Percentiles rank a stretch among this genome's conserved stretches.
Evolutionary conservation across 2,888 invertebrate genomes (phyloP).

Genomic region (Polietes domitor): DNA sequence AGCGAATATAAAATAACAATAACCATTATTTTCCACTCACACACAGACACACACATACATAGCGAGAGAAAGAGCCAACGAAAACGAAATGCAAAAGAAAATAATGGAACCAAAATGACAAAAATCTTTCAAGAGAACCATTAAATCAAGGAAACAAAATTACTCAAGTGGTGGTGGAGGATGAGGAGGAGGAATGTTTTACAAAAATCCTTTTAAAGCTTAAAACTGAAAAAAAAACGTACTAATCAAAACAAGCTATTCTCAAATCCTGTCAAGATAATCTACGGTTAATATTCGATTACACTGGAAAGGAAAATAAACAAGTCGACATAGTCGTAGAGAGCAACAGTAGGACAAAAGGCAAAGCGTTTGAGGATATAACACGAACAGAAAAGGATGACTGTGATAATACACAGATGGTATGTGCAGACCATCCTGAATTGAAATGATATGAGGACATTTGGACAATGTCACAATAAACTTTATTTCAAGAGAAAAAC

Average conservation of each 20-base stretch:
- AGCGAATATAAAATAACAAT: conserved; percentile 18
- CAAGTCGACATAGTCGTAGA: neutral
- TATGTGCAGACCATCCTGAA: too few species aligned
- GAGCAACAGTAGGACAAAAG: neutral
- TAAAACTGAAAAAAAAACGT: neutral
- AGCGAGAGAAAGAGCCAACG: neutral
- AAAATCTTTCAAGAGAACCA: neutral
- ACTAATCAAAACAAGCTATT: conserved; percentile 2
- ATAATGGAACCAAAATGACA: neutral
- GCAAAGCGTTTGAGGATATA: too few species aligned
- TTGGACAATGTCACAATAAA: too few species aligned
- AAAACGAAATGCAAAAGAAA: neutral
- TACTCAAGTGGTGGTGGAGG: neutral
- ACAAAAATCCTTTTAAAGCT: neutral
- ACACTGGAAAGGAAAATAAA: neutral
- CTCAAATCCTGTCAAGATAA: neutral
- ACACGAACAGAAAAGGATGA: too few species aligned
- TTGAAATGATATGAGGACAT: too few species aligned
- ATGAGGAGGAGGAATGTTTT: neutral
- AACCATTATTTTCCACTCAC: neutral
- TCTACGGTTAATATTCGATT: neutral
- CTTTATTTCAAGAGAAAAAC: too few species aligned
- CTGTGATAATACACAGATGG: too few species aligned
- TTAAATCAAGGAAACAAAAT: neutral
- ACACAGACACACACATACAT: too few species aligned